Evolutionary conservation across 2,113 vertebrate genomes (phyloP).

Genomic region (Corythornis madagascariensis): DNA sequence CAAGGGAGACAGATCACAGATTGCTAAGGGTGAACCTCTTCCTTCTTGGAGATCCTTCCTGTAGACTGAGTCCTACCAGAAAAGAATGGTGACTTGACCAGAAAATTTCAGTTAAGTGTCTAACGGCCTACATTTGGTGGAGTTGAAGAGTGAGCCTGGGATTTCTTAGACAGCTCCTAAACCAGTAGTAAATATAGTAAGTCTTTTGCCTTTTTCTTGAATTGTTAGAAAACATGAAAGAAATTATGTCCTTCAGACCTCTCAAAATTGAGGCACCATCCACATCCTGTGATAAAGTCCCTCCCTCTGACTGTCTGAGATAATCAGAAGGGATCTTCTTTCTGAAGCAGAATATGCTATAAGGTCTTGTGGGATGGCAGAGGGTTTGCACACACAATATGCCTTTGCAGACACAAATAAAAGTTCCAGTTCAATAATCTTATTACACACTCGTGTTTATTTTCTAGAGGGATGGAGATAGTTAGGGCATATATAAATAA

Average conservation of each 20-base stretch:
- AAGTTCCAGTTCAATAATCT: not conserved
- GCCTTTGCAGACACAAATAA: not conserved
- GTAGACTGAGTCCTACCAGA: not conserved
- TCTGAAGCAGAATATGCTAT: not conserved
- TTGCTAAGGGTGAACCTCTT: not conserved
- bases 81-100: not conserved
- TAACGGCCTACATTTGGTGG: not conserved
- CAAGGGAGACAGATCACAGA: not conserved
- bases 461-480: not conserved
- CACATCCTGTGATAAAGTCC: not conserved
- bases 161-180: not conserved
- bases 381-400: not conserved
- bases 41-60: not conserved
- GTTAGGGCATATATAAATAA: not conserved
- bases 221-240: conserved; percentile 6
- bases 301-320: not conserved
- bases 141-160: not conserved
- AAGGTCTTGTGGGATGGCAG: not conserved
- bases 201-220: not conserved
- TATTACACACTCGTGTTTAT: not conserved
- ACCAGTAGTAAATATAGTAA: not conserved
- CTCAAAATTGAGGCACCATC: not conserved
- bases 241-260: not conserved
- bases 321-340: not conserved
- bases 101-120: not conserved